Conservation (phyloP, 2,113 vertebrate species). For the Brachypodius melanocephalos region DNA sequence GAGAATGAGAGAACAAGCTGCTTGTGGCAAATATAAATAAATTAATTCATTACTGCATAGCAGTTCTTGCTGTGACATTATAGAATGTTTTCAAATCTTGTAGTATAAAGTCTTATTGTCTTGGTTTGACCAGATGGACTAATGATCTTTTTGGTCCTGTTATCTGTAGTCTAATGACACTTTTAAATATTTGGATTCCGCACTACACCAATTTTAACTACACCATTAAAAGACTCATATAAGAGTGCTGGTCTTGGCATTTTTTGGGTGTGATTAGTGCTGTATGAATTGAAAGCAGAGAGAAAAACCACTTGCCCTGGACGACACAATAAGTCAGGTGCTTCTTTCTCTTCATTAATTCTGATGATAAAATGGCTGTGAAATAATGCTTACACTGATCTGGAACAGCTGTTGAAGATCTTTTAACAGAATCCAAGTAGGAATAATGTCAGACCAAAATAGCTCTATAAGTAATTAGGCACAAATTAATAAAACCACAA, state of each 20-base stretch:
- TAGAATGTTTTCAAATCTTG: neutral
- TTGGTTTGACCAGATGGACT: constrained; percentile 49
- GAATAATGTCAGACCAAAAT: neutral
- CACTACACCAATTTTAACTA: neutral
- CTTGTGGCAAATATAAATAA: constrained; percentile 57
- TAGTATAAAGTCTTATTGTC: neutral
- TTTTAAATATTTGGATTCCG: neutral
- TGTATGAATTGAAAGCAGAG: neutral
- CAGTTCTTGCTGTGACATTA: constrained; percentile 41
- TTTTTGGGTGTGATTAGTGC: neutral
- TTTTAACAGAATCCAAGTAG: neutral
- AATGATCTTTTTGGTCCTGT: neutral
- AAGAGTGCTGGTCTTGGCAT: neutral
- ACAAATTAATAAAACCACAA: neutral
- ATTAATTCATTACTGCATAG: constrained; percentile 52
- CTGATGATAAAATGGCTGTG: neutral
- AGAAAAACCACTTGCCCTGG: neutral
- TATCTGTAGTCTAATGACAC: neutral
- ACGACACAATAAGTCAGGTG: neutral
- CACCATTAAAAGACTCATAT: neutral
- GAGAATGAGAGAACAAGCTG: constrained; percentile 57
- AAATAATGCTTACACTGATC: constrained; percentile 14
- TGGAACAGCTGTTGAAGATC: neutral
- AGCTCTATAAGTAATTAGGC: constrained; percentile 6
- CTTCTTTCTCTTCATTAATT: neutral